Percentiles rank a stretch among this genome's conserved stretches.
phyloP scores from a whole-genome alignment of 35 echinoderm and acorn worm genomes.

The Anneissia japonica region DNA sequence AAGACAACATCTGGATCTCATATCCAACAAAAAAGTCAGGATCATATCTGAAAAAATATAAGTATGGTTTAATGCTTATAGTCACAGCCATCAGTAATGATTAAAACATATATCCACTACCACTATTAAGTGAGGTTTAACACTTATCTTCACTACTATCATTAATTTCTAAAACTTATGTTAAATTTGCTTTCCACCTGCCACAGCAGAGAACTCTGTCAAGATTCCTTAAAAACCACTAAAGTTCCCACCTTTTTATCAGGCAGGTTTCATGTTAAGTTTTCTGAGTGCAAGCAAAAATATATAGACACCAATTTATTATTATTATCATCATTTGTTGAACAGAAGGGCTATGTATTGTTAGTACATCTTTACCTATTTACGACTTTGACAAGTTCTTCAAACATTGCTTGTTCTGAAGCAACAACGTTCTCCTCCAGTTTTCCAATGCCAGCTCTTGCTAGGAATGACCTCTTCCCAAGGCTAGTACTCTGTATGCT shows the following conservation, averaged over 20 bases:
- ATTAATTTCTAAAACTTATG: background rate
- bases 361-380: no score
- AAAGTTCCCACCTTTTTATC: no score
- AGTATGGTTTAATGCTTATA: no score
- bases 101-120: background rate
- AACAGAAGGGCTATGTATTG: no score
- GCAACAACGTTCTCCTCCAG: constrained; percentile 41
- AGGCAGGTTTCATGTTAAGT: no score
- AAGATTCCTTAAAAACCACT: no score
- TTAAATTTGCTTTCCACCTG: no score
- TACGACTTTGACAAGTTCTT: constrained; percentile 63
- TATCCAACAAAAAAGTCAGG: constrained; percentile 83
- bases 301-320: background rate
- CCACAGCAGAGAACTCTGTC: no score
- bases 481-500: background rate
- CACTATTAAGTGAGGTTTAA: background rate
- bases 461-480: constrained; percentile 15
- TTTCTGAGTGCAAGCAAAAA: no score
- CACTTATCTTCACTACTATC: background rate
- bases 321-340: background rate
- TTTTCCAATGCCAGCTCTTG: constrained; percentile 52
- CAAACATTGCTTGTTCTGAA: constrained; percentile 56
- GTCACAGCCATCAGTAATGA: no score
- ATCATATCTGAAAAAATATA: constrained; percentile 78
- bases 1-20: constrained; percentile 97